Conservation (phyloP, 1,140 invertebrate genomes). For the Cherax destructor region DNA sequence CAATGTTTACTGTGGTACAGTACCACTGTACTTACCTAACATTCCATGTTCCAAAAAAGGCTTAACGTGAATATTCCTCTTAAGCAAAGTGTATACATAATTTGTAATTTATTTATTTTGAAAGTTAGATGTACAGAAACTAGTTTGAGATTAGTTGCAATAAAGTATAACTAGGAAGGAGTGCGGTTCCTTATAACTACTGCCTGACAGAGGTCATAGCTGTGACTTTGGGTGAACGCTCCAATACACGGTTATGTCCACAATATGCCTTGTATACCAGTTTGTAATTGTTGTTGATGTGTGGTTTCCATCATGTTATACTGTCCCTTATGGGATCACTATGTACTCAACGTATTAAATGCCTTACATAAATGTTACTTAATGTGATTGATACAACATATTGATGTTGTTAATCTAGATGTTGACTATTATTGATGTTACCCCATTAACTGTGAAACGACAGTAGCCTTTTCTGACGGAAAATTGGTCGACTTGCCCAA, state of each 20-base stretch:
- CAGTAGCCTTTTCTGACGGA: neutral
- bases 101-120: constrained; percentile 7
- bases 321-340: constrained; percentile 9
- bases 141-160: constrained; percentile 40
- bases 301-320: constrained; percentile 16
- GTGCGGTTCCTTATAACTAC: neutral
- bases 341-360: constrained; percentile 68
- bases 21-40: neutral
- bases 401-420: constrained; percentile 59
- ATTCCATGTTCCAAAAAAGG: neutral
- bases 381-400: constrained; percentile 64
- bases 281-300: constrained; percentile 43
- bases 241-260: constrained; percentile 40
- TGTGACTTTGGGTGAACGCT: neutral
- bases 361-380: constrained; percentile 64
- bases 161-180: constrained; percentile 17
- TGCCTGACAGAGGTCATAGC: neutral
- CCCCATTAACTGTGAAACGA: neutral
- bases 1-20: too few relatives aligned
- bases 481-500: neutral
- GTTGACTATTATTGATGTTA: constrained; percentile 56
- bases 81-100: neutral
- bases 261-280: constrained; percentile 40
- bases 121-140: neutral
- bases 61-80: neutral